Conservation (phyloP, 2,797 vertebrate genomes). For the Muraenolepis orangiensis region DNA sequence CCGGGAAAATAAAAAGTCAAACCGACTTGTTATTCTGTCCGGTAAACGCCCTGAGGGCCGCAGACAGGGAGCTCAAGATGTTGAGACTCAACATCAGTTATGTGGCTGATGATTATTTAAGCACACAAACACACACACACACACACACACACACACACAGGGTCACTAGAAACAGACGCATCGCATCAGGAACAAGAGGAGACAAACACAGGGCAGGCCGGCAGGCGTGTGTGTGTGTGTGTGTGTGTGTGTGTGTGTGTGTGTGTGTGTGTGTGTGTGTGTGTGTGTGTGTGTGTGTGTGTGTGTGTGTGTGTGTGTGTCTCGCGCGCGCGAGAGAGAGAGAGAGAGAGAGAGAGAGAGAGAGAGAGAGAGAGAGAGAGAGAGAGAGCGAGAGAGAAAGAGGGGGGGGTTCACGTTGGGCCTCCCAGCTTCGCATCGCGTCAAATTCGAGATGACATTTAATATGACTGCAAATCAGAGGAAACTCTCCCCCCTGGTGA, state of each 20-base stretch:
- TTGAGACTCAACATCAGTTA: conserved; percentile 57
- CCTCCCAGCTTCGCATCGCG: conserved; percentile 72
- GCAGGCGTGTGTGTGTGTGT: neutral
- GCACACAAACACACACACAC: conserved; percentile 27
- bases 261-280: too few relatives aligned
- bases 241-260: neutral
- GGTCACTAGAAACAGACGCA: conserved; percentile 65
- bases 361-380: too few relatives aligned
- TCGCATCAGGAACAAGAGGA: conserved; percentile 71
- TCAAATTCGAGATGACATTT: conserved; percentile 79
- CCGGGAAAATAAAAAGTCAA: neutral
- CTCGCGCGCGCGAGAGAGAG: neutral
- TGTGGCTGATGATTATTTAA: conserved; percentile 74
- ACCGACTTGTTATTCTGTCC: neutral
- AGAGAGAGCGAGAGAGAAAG: neutral
- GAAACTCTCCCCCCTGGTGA: conserved; percentile 60
- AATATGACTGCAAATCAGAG: conserved; percentile 71
- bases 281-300: too few relatives aligned
- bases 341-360: too few relatives aligned
- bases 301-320: neutral
- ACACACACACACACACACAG: conserved; percentile 62
- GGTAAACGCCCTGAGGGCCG: neutral
- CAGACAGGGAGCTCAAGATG: conserved; percentile 26
- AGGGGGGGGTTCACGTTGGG: conserved; percentile 67
- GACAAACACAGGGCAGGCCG: conserved; percentile 47